Base-by-base conservation (phyloP, 2,797 vertebrate species). In the Yasuhikotakia modesta region DNA sequence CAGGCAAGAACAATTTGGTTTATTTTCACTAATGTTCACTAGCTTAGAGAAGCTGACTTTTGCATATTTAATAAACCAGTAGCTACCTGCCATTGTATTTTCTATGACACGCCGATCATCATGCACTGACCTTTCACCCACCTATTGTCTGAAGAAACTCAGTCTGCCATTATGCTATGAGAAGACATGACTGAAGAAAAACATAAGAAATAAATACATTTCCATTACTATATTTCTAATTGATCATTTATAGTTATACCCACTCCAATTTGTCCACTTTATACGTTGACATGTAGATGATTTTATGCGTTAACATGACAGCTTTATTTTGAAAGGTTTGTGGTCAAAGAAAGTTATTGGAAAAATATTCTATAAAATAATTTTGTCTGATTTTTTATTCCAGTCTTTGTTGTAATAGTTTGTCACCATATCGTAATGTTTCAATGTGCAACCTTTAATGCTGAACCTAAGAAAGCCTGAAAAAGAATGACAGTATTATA, bases 401-500 rank as follows among this genome's bases (percentile, higher is more conserved):
- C n/a, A 43, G 4, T 27, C 1, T 30, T 55, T 27, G 45, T 32
- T 73, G 39, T 30, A 52, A 5, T 43, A 53, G 24, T 58, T 58
- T 60, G 12, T 68, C 35, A 32, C 30, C 21, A 39, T 50, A 60
- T 13, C 12, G 55, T 22, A 13, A 22, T 70, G 58, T 74, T 21
- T 50, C 14, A 70, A n/a, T 48, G 22, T 71, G n/a, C 43, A 22
- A 53, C 27, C 16, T 79, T 77, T 81, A 76, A 32, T 73, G 58
- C 66, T 6, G 57, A 57, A 27, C 68, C 4, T 52, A 4, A 58
- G 46, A 43, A 30, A 67, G 16, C 30, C 50, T 83, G 64, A 45
- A 43, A 12, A 48, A 66, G 39, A 64, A 67, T 53, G 4, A 48
- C 32, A 32, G 70, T 73, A 71, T 65, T 76, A 53, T 87, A 86